These are phyloP conservation scores for Channa striata DNA, from an alignment of 2,797 vertebrate species.

Conservation along the genomic window DNA sequence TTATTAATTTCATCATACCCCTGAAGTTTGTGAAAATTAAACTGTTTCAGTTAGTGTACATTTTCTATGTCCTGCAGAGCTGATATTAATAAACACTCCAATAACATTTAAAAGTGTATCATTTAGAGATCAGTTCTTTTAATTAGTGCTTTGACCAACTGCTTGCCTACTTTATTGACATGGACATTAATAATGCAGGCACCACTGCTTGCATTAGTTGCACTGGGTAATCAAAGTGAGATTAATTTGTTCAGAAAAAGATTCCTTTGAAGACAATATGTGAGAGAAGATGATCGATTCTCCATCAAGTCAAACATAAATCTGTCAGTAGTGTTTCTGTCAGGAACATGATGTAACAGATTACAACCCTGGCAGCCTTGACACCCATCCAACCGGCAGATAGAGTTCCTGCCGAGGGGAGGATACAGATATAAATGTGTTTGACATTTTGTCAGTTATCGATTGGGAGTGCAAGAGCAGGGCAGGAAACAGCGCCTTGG, in stretches of 20 bases:
- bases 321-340: slow-evolving; percentile 52
- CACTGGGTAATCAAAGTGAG: slow-evolving; percentile 33
- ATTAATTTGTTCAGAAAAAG: slow-evolving; percentile 34
- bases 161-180: slow-evolving; percentile 30
- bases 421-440: slow-evolving; percentile 63
- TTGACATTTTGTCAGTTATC: slow-evolving; percentile 74
- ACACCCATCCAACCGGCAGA: slow-evolving; percentile 48
- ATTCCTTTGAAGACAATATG: slow-evolving; percentile 42
- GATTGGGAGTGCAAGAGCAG: slow-evolving; percentile 47
- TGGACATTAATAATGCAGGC: slow-evolving; percentile 27
- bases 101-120: slow-evolving; percentile 6
- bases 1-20: not conserved
- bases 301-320: slow-evolving; percentile 39
- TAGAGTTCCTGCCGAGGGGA: slow-evolving; percentile 41
- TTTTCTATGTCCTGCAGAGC: not conserved
- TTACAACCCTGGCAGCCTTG: slow-evolving; percentile 45
- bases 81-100: not conserved
- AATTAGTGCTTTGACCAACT: slow-evolving; percentile 31
- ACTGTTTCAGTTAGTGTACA: too few species aligned
- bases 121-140: slow-evolving; percentile 29
- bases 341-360: slow-evolving; percentile 36
- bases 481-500: slow-evolving; percentile 51
- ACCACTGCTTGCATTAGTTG: slow-evolving; percentile 18
- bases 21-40: too few species aligned
- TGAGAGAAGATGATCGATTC: slow-evolving; percentile 40